phyloP scores from a whole-genome alignment of 2,113 vertebrate species.

The Chamaea fasciata region DNA sequence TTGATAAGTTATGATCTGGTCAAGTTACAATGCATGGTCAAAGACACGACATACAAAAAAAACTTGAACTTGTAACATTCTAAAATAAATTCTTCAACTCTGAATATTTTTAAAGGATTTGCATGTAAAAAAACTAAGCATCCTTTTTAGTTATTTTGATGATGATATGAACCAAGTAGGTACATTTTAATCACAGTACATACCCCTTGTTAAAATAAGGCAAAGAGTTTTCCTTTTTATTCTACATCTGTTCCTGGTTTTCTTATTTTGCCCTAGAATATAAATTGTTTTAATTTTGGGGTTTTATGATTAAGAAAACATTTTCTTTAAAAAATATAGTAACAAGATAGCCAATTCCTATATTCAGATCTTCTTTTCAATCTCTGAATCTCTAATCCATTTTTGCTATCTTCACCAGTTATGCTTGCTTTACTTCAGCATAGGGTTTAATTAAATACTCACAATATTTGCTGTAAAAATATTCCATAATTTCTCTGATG shows the following conservation, averaged over 20 bases:
- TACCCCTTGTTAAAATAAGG: not conserved
- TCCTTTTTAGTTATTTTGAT: not conserved
- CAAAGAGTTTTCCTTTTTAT: not conserved
- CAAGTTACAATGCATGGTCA: not conserved
- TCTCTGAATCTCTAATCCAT: not conserved
- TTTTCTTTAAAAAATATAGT: not conserved
- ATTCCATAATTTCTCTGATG: conserved; percentile 13
- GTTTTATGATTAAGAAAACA: not conserved
- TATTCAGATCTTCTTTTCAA: not conserved
- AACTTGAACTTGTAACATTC: not conserved
- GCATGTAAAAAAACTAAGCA: not conserved
- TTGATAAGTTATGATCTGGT: not conserved
- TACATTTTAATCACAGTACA: not conserved
- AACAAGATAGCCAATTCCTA: not conserved
- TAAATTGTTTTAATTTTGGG: not conserved
- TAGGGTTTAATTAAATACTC: conserved; percentile 19
- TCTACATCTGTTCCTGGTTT: not conserved
- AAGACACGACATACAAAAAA: not conserved
- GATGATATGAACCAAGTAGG: not conserved
- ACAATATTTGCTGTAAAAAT: conserved; percentile 43
- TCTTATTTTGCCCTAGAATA: not conserved
- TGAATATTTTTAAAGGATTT: not conserved
- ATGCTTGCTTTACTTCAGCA: conserved; percentile 16
- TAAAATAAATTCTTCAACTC: not conserved
- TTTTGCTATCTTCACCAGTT: not conserved